Percentiles rank a stretch among this genome's conserved stretches.
Evolutionary conservation across 1,140 invertebrate genomes (phyloP).

Genomic region (Atta cephalotes): DNA sequence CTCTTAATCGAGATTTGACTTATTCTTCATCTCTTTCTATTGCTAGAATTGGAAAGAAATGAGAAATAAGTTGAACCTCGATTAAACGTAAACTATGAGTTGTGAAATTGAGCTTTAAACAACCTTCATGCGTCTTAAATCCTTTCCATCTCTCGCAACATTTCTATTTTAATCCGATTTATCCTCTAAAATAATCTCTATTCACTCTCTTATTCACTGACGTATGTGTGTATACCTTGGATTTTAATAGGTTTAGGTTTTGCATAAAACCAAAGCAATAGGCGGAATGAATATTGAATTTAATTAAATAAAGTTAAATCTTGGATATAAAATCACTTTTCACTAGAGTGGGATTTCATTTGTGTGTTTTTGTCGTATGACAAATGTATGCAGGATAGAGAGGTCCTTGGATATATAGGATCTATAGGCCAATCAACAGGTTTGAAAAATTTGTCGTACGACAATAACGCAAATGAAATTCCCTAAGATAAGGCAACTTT

Average conservation of each 20-base stretch:
- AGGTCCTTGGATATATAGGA: too few relatives aligned
- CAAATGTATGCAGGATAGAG: too few relatives aligned
- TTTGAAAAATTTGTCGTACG: too few relatives aligned
- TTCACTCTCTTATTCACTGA: background rate
- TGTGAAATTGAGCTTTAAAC: too few relatives aligned
- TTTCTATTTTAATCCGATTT: slow-evolving; percentile 10
- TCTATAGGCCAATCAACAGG: too few relatives aligned
- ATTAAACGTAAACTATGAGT: too few relatives aligned
- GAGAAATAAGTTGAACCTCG: too few relatives aligned
- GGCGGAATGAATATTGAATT: slow-evolving; percentile 9
- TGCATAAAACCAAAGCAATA: background rate
- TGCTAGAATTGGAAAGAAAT: too few relatives aligned
- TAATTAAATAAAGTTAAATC: background rate
- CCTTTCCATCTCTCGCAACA: background rate
- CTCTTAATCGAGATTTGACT: too few relatives aligned
- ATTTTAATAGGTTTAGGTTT: background rate
- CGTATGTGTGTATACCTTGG: background rate
- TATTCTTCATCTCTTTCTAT: too few relatives aligned
- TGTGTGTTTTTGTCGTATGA: too few relatives aligned
- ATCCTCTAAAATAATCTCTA: background rate
- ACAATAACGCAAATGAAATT: too few relatives aligned
- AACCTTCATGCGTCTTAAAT: background rate
- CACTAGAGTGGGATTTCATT: background rate
- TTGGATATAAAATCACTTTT: background rate
- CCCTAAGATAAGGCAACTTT: background rate